phyloP scores from a whole-genome alignment of 2,888 invertebrate species.

The Ornithoptera priamus region DNA sequence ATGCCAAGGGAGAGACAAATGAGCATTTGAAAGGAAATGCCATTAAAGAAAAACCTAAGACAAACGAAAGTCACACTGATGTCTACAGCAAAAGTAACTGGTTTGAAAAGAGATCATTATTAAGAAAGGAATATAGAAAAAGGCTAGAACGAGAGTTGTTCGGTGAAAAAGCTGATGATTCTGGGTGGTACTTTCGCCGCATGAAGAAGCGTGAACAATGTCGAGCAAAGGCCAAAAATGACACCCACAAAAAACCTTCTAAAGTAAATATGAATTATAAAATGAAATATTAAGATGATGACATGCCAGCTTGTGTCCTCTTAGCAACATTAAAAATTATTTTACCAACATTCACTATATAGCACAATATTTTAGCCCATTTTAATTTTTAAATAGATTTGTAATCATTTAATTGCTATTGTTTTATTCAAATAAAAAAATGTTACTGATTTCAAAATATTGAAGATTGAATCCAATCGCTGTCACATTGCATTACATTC shows the following conservation, averaged over 20 bases:
- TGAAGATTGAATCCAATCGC: too few species aligned
- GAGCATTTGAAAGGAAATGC: slow-evolving; percentile 41
- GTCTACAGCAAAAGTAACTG: slow-evolving; percentile 42
- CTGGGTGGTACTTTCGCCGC: slow-evolving; percentile 73
- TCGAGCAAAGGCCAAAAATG: slow-evolving; percentile 62
- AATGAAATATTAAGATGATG: slow-evolving; percentile 22
- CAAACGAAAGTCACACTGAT: slow-evolving; percentile 13
- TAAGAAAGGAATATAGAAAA: slow-evolving; percentile 63
- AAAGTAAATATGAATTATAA: slow-evolving; percentile 58
- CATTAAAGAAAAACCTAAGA: slow-evolving; percentile 31
- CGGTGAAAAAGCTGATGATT: slow-evolving; percentile 57
- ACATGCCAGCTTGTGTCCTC: not conserved
- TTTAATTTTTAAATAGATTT: not conserved
- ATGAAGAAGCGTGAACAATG: slow-evolving; percentile 73
- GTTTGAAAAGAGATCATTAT: slow-evolving; percentile 61
- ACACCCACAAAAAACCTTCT: slow-evolving; percentile 54
- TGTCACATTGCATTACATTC: too few species aligned
- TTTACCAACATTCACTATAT: not conserved
- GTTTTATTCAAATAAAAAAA: not conserved
- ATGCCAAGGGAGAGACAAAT: slow-evolving; percentile 42
- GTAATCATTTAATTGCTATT: not conserved
- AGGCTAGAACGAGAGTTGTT: slow-evolving; percentile 61
- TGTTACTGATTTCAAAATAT: too few species aligned
- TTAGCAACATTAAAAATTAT: not conserved
- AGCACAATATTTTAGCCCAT: not conserved